Evolutionary conservation across 2,797 vertebrate species (phyloP).

Genomic region (Sebastes nivosus): DNA sequence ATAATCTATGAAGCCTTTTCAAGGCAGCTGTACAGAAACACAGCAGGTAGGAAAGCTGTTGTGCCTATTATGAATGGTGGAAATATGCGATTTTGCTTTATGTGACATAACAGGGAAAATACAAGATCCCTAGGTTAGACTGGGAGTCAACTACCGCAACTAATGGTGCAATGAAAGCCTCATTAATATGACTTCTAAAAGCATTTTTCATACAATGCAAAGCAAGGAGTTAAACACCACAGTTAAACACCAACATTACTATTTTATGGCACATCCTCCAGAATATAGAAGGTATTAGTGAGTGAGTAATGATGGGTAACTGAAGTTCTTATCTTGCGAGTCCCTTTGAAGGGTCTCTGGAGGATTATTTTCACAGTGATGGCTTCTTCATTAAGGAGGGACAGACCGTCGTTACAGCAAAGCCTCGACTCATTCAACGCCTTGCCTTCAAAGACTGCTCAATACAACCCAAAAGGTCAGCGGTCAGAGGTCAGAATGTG

Average conservation of each 20-base stretch:
- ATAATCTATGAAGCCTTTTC: neutral
- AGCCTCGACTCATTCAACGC: constrained; percentile 26
- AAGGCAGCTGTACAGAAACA: neutral
- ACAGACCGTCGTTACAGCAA: constrained; percentile 28
- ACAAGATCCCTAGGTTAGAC: constrained; percentile 33
- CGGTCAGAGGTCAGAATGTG: constrained; percentile 54
- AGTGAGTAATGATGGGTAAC: neutral
- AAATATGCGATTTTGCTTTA: constrained; percentile 38
- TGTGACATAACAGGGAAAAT: constrained; percentile 32
- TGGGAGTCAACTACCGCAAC: constrained; percentile 22
- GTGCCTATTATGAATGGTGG: neutral
- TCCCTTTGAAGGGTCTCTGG: constrained; percentile 28
- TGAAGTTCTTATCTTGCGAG: neutral
- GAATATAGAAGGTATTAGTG: neutral
- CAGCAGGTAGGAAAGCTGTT: constrained; percentile 4
- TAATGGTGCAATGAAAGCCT: constrained; percentile 32
- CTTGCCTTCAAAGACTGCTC: constrained; percentile 22
- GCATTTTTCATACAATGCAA: neutral
- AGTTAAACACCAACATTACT: neutral
- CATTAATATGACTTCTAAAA: constrained; percentile 31
- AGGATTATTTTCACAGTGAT: constrained; percentile 22
- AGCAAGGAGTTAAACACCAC: neutral
- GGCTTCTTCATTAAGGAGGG: constrained; percentile 31
- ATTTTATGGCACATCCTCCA: neutral
- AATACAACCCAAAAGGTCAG: constrained; percentile 17